These are phyloP conservation scores for Trematocara zebra DNA, from an alignment of 2,113 vertebrate species.

Conservation along the genomic window DNA sequence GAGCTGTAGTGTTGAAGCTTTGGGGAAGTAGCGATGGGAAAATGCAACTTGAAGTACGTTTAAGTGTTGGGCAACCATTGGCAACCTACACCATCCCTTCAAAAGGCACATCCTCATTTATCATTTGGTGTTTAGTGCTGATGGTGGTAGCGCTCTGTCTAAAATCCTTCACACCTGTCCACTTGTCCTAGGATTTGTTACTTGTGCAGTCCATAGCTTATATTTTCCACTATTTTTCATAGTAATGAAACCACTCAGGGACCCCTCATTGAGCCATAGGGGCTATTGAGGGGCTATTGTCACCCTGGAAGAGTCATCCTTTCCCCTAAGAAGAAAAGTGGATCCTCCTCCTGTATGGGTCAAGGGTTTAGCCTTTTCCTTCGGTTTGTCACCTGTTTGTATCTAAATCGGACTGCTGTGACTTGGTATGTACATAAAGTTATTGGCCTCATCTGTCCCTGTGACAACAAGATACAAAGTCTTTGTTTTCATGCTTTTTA, in stretches of 20 bases:
- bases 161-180: neutral
- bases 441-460: neutral
- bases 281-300: neutral
- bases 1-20: neutral
- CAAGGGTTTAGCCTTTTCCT: neutral
- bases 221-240: neutral
- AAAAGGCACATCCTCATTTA: neutral
- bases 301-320: neutral
- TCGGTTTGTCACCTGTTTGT: neutral
- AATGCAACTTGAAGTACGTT: neutral
- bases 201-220: neutral
- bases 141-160: neutral
- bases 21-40: neutral
- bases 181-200: neutral
- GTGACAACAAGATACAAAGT: neutral
- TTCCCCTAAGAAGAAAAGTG: neutral
- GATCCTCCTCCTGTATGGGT: neutral
- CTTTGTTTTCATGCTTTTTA: neutral
- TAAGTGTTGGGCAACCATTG: neutral
- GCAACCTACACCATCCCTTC: neutral
- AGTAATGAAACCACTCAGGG: neutral
- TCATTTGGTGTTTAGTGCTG: neutral
- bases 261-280: neutral
- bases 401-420: neutral
- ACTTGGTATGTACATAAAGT: neutral